Evolutionary conservation across 2,888 invertebrate genomes (phyloP).

Genomic region (Pachydiplax longipennis): DNA sequence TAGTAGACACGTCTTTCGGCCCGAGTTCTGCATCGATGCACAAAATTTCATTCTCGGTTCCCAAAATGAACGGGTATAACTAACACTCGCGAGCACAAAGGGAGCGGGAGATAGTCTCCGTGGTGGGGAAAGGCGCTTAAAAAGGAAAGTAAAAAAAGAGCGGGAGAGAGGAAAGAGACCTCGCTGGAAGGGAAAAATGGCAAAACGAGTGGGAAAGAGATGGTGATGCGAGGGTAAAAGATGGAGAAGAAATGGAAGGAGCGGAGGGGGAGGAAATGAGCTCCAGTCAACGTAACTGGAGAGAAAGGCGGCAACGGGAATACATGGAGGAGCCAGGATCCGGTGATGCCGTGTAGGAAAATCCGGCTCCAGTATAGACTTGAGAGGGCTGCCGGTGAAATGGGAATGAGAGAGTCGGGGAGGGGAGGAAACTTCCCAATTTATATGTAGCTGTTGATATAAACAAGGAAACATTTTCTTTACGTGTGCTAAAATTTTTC

Average conservation of each 20-base stretch:
- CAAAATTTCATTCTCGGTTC: too few relatives aligned
- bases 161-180: too few relatives aligned
- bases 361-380: background rate
- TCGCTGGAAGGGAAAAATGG: too few relatives aligned
- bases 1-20: too few relatives aligned
- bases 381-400: background rate
- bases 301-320: background rate
- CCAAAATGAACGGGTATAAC: too few relatives aligned
- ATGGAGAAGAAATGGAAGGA: background rate
- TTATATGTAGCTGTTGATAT: background rate
- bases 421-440: background rate
- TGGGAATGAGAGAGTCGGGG: background rate
- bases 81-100: too few relatives aligned
- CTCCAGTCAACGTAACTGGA: background rate
- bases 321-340: slow-evolving; percentile 2
- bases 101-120: too few relatives aligned
- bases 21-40: too few relatives aligned
- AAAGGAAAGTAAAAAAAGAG: too few relatives aligned
- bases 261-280: background rate
- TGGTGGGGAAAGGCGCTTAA: too few relatives aligned
- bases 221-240: background rate
- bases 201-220: background rate
- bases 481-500: background rate
- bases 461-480: background rate
- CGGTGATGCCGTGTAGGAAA: slow-evolving; percentile 9